phyloP scores from a whole-genome alignment of 2,797 vertebrate species.

The Crocidura indochinensis region DNA sequence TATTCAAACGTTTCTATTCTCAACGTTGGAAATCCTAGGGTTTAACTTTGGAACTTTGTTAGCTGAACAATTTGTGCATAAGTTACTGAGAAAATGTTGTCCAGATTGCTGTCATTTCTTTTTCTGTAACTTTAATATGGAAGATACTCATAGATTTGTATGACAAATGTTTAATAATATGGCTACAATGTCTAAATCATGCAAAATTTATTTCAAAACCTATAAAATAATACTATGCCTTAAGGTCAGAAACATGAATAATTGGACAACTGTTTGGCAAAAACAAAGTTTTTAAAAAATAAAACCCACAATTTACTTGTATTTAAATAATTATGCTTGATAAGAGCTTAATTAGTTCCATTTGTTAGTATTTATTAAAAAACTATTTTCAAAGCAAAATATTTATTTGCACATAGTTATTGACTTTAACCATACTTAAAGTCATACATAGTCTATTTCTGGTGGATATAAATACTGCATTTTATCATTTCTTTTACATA shows the following conservation, averaged over 20 bases:
- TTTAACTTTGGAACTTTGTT: neutral
- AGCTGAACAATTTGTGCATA: neutral
- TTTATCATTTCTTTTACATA: neutral
- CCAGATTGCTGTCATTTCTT: conserved; percentile 3
- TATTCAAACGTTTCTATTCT: conserved; percentile 8
- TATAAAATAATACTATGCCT: neutral
- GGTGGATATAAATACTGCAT: neutral
- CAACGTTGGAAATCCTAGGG: conserved; percentile 10
- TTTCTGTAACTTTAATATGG: neutral
- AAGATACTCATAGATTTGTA: conserved; percentile 16
- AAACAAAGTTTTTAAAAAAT: conserved; percentile 39
- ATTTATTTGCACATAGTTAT: too few species aligned
- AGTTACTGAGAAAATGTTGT: conserved; percentile 40
- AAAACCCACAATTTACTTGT: conserved; percentile 29
- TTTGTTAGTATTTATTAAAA: conserved; percentile 33
- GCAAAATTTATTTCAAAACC: conserved; percentile 20
- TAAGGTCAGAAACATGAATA: conserved; percentile 25
- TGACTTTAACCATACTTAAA: neutral
- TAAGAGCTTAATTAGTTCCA: conserved; percentile 22
- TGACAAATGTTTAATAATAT: neutral
- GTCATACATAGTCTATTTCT: conserved; percentile 13
- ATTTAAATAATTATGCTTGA: conserved; percentile 29
- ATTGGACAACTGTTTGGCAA: neutral
- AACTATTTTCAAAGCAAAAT: neutral
- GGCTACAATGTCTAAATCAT: neutral